Percentiles rank a stretch among this genome's conserved stretches.
Conservation (phyloP, 2,113 vertebrate species). For the Rutilus rutilus region DNA sequence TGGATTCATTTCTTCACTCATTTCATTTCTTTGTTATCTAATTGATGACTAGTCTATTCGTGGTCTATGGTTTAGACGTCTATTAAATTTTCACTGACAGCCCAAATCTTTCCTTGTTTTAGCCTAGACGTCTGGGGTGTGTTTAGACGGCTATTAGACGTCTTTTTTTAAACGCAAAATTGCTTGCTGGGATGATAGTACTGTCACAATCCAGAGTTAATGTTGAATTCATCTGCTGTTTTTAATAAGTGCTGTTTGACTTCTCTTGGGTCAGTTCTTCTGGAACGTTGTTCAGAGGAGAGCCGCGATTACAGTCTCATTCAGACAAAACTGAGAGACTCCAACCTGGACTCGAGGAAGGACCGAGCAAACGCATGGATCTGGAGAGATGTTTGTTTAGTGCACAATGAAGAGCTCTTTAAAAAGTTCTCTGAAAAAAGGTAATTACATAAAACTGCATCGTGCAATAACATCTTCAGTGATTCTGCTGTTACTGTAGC, state of each 20-base stretch:
- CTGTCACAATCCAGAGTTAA: neutral
- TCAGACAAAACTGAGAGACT: slow-evolving; percentile 56
- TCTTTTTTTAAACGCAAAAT: too few species aligned
- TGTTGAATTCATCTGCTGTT: neutral
- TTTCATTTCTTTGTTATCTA: too few species aligned
- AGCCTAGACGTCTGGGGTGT: too few species aligned
- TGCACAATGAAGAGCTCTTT: slow-evolving; percentile 61
- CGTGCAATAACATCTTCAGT: neutral
- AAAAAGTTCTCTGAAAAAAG: slow-evolving; percentile 63
- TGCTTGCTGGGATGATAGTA: neutral
- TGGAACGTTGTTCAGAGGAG: slow-evolving; percentile 59
- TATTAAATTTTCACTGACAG: too few species aligned
- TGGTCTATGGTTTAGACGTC: too few species aligned
- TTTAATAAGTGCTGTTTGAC: neutral
- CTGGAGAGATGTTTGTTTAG: slow-evolving; percentile 56
- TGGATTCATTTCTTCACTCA: too few species aligned
- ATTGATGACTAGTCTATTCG: too few species aligned
- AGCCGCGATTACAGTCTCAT: slow-evolving; percentile 59
- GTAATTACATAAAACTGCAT: slow-evolving; percentile 32
- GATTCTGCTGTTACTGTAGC: too few species aligned
- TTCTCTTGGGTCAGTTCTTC: slow-evolving; percentile 48
- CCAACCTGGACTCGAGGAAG: slow-evolving; percentile 52
- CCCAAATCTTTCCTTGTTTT: too few species aligned
- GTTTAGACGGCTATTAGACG: too few species aligned
- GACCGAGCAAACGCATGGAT: slow-evolving; percentile 43